Evolutionary conservation across 2,113 vertebrate species (phyloP).

Genomic region (Cavia aperea): DNA sequence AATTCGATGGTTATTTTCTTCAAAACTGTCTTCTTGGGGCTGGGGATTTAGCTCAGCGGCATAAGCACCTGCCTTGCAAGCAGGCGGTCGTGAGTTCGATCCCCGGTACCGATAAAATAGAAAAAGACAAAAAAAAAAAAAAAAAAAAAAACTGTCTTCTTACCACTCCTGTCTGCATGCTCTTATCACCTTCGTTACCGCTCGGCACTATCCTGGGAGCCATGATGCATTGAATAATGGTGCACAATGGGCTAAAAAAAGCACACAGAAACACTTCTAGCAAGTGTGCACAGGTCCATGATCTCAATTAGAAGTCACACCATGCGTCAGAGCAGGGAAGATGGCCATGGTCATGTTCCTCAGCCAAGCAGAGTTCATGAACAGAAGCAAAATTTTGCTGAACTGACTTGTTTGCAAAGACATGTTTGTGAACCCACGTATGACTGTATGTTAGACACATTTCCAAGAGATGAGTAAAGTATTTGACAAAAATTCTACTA

Average conservation of each 20-base stretch:
- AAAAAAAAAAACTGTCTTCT: not conserved
- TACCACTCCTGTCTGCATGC: not conserved
- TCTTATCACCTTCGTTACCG: not conserved
- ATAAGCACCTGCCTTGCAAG: too few species aligned
- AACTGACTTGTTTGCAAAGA: not conserved
- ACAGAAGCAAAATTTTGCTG: not conserved
- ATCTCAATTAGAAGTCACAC: not conserved
- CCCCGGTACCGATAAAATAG: too few species aligned
- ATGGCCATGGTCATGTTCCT: not conserved
- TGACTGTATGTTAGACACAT: not conserved
- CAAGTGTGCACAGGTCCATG: not conserved
- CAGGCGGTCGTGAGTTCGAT: too few species aligned
- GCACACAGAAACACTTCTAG: not conserved
- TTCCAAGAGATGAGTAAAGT: not conserved
- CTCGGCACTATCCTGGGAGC: not conserved
- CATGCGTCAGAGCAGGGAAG: not conserved
- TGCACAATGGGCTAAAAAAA: not conserved
- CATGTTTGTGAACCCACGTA: not conserved
- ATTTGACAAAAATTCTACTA: not conserved
- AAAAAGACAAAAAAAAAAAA: too few species aligned
- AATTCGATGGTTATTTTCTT: not conserved
- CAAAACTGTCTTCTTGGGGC: not conserved
- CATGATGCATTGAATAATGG: not conserved
- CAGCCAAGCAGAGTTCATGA: not conserved
- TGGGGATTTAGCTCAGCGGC: too few species aligned